Base-by-base conservation (phyloP, 2,888 invertebrate genomes). In the Ichneumoninae sp. region DNA sequence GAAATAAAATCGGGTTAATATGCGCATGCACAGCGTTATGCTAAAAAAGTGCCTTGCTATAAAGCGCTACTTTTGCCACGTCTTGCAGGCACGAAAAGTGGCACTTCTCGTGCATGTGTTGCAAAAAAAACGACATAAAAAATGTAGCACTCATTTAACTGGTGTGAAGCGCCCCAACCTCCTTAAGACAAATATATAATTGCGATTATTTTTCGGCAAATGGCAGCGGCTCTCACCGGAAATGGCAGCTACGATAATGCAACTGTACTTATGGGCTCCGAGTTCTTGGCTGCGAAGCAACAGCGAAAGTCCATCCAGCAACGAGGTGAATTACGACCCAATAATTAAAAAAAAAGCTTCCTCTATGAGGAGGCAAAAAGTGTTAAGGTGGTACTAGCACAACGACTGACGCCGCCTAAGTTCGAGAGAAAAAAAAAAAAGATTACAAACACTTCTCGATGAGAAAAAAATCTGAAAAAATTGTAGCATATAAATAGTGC, bases 241-340 rank as follows among this genome's bases (percentile, higher is more conserved):
- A 90, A 94, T 96, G 83, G 97, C 97, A n/a, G 96, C 97, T 0
- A 97, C 96, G 88, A 94, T 97, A 69, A 95, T 96, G 91, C 97
- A 97, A 90, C 91, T 97, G 84, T 95, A 95, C 89, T 94, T 97
- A 50, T 97, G 97, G 97, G 97, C 96, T 4, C 97, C 97, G 0
- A 96, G 95, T 76, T 92, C 94, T 13, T 97, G 97, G 97, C 90
- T 96, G 0, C 94, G 94, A 86, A 90, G 91, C 19, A 93, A 91
- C 13, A 92, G 92, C 8, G 94, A 95, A 89, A 91, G 95, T 88
- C 96, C 96, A 47, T 94, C 95, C 16, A 96, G 95, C 89, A 94
- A 95, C 77, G 96, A 96, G 93, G 96, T 96, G 90, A 88, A 33
- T 33, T 8, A 26, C 16, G 44, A 26, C 13, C 22, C 0, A 6